phyloP scores from a whole-genome alignment of 2,888 invertebrate species.

The Blastobasis lacticolella region DNA sequence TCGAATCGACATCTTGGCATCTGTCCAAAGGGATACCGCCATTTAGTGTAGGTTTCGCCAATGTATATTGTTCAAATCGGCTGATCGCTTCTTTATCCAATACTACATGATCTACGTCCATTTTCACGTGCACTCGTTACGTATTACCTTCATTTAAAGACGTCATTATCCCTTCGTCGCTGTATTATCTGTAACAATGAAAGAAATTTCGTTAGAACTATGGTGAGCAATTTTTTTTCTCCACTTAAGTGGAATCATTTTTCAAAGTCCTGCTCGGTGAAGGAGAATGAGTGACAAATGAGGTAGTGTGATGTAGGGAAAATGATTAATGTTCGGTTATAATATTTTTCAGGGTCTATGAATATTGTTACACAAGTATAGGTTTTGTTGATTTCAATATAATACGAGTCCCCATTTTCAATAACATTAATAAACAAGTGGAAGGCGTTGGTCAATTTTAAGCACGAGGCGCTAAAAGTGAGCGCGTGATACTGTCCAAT shows the following conservation, averaged over 20 bases:
- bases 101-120: conserved; percentile 68
- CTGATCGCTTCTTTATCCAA: conserved; percentile 69
- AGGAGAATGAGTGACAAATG: conserved; percentile 57
- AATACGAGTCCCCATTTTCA: no score
- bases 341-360: background rate
- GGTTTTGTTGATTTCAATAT: no score
- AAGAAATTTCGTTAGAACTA: conserved; percentile 22
- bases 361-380: background rate
- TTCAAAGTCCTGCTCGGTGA: conserved; percentile 50
- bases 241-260: conserved; percentile 38
- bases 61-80: conserved; percentile 67
- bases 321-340: conserved; percentile 44
- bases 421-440: no score
- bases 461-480: no score
- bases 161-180: conserved; percentile 39
- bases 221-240: conserved; percentile 6
- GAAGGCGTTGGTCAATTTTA: no score
- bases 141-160: conserved; percentile 37
- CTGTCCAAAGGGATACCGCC: conserved; percentile 70
- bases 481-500: no score
- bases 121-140: conserved; percentile 42
- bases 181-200: conserved; percentile 58
- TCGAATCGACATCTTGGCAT: conserved; percentile 69
- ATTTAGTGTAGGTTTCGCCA: conserved; percentile 65
- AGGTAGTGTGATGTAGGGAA: conserved; percentile 41